Conservation (phyloP, 2,797 vertebrate species). For the Malurus splendens region DNA sequence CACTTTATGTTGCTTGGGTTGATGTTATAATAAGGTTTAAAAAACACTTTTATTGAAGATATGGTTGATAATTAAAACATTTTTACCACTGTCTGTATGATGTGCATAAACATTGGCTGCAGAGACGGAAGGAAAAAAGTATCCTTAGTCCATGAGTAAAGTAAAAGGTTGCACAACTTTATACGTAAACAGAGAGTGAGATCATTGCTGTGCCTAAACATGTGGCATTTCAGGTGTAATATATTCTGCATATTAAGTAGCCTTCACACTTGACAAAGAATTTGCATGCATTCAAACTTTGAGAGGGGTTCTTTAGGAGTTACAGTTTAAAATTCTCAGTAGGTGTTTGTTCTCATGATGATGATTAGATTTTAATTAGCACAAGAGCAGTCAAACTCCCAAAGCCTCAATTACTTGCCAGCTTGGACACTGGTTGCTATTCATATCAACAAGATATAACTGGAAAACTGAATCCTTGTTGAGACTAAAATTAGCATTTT, state of each 20-base stretch:
- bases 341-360: slow-evolving; percentile 34
- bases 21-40: neutral
- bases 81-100: neutral
- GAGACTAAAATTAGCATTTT: slow-evolving; percentile 24
- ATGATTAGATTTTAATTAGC: slow-evolving; percentile 58
- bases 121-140: neutral
- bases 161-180: neutral
- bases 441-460: slow-evolving; percentile 14
- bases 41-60: neutral
- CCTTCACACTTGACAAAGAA: neutral
- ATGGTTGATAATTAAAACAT: neutral
- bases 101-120: neutral
- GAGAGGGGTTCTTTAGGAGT: slow-evolving; percentile 3
- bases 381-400: slow-evolving; percentile 27
- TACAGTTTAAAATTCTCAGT: slow-evolving; percentile 10
- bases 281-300: neutral
- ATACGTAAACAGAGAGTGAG: neutral
- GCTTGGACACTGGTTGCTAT: slow-evolving; percentile 18
- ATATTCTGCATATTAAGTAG: slow-evolving; percentile 17
- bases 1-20: neutral
- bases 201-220: neutral
- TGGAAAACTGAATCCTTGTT: neutral
- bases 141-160: neutral
- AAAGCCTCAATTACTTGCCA: slow-evolving; percentile 10
- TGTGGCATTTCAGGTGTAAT: neutral